phyloP scores from a whole-genome alignment of 2,888 invertebrate species.

The Macrophya alboannulata region DNA sequence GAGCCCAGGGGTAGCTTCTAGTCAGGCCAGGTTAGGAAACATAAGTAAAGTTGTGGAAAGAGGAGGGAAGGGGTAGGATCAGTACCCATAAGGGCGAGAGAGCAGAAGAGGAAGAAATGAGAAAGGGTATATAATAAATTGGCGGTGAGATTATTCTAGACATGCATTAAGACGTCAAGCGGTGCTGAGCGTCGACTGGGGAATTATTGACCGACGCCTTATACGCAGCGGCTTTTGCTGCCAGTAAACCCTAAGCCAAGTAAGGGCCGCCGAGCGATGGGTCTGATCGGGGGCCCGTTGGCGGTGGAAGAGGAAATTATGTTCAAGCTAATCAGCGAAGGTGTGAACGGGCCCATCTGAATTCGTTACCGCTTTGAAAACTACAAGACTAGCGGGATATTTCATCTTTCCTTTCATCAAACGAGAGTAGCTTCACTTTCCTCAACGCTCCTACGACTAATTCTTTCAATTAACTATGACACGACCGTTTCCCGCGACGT shows the following conservation, averaged over 20 bases:
- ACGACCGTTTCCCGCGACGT: background rate
- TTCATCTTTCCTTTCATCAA: constrained; percentile 35
- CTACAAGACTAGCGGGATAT: constrained; percentile 32
- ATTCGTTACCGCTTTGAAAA: constrained; percentile 69
- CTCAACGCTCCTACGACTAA: background rate
- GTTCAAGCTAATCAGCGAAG: constrained; percentile 74
- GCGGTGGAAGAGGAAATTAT: constrained; percentile 68
- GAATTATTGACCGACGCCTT: constrained; percentile 80
- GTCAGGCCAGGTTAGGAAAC: background rate
- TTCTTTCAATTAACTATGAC: constrained; percentile 11
- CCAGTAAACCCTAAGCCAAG: constrained; percentile 35
- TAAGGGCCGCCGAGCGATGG: constrained; percentile 13
- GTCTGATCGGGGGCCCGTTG: constrained; percentile 32
- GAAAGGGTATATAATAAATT: constrained; percentile 80
- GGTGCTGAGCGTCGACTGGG: constrained; percentile 76
- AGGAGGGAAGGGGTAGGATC: constrained; percentile 58
- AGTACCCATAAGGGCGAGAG: constrained; percentile 48
- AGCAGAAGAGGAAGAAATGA: constrained; percentile 72
- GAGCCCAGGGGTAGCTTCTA: constrained; percentile 23
- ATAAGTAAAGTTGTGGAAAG: background rate
- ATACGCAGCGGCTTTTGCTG: constrained; percentile 64
- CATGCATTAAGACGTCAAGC: constrained; percentile 80
- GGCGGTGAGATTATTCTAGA: constrained; percentile 80
- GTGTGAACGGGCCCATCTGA: constrained; percentile 76
- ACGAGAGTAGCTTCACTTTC: background rate